Evolutionary conservation across 2,888 invertebrate genomes (phyloP), one percentile per base, ranked within the genome.

Genomic region (Chalcosyrphus nemorum): DNA sequence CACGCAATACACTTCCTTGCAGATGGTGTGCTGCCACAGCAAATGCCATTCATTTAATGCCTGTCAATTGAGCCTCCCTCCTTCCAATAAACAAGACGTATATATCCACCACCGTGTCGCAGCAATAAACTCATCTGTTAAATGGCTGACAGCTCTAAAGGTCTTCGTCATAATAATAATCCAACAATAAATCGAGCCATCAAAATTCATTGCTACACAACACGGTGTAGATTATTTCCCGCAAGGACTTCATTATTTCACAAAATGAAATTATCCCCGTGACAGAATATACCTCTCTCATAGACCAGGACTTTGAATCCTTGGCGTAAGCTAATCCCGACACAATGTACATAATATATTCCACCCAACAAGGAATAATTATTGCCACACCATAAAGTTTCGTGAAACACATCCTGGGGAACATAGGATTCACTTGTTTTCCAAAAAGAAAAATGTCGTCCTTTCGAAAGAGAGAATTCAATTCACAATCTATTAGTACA

Each of bases 131-230:
- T 56, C 56, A 38, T 56, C 56, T 38, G 35, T 65, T 35, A 50
- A 50, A 50, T 29, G 7, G 45, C 17, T 61, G 27, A 45, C 43
- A 45, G 35, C 35, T 35, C 63, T 11, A 13, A 11, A 35, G 32
- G 27, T 61, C 19, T 27, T 29, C 17, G 45, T n/a, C 45, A 45
- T 15, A 57, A 32, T 45, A n/a, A 19, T 45, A 61, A 45, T 45
- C 61, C 29, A 45, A 17, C 61, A 61, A 38, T 35, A 65, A 65
- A 15, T 50, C 50, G 21, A 24, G 35, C 35, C 35, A 65, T 35
- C 65, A 50, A 35, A 63, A 65, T 47, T 65, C 50, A 65, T 65
- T 50, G 65, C 35, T n/a, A n/a, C n/a, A n/a, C n/a, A n/a, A n/a
- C 17, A 38, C 35, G 35, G 56, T 56, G 35, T n/a, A 56, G 27